Conservation (phyloP, 2,797 vertebrate species). For the Centropyge bicolor region DNA sequence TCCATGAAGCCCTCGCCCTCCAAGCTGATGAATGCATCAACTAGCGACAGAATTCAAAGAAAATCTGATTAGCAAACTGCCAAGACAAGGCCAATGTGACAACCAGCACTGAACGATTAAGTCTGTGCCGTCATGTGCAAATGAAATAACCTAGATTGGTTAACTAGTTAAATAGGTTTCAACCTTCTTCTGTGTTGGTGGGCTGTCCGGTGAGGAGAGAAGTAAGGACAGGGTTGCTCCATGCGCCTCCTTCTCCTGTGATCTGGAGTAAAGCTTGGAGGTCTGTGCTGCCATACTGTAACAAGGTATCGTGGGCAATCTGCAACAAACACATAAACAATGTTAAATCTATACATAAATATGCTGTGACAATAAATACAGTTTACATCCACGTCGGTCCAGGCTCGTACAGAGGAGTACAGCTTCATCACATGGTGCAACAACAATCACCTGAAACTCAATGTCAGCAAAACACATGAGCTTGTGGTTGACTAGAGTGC, state of each 20-base stretch:
- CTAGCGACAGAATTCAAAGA: constrained; percentile 63
- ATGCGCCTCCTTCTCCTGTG: constrained; percentile 93
- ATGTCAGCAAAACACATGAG: too few relatives aligned
- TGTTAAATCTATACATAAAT: not conserved
- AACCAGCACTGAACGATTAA: not conserved
- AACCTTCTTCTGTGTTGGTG: constrained; percentile 92
- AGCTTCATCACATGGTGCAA: too few relatives aligned
- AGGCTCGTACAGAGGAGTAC: too few relatives aligned
- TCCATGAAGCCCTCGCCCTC: constrained; percentile 98
- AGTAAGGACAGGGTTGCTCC: constrained; percentile 94
- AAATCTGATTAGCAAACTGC: constrained; percentile 7
- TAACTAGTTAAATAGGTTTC: constrained; percentile 33
- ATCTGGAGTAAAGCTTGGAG: constrained; percentile 95
- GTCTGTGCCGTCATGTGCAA: not conserved
- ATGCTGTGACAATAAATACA: too few relatives aligned
- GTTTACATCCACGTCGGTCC: too few relatives aligned
- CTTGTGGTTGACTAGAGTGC: too few relatives aligned
- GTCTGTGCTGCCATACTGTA: constrained; percentile 96
- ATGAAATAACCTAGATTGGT: not conserved
- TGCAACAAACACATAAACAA: constrained; percentile 69
- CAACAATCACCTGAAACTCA: too few relatives aligned
- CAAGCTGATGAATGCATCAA: constrained; percentile 92
- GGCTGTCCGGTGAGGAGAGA: constrained; percentile 92
- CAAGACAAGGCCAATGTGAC: not conserved
- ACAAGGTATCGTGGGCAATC: constrained; percentile 93